A percentile compares a stretch with the other conserved stretches of the same genome.
phyloP scores from a whole-genome alignment of 1,140 invertebrate species.

The Drosophila equinoxialis region DNA sequence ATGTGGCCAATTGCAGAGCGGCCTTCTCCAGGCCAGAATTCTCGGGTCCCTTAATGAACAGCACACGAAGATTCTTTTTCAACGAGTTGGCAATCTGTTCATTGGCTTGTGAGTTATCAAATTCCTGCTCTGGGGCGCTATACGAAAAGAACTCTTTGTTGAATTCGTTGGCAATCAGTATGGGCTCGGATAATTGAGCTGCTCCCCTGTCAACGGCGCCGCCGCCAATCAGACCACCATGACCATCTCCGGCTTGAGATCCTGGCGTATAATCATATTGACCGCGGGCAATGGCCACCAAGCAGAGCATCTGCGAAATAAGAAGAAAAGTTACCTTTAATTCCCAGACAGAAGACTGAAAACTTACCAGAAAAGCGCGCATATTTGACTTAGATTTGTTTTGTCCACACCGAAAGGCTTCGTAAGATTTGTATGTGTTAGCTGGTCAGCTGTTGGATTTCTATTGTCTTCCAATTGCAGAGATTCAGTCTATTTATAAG shows the following conservation, averaged over 20 bases:
- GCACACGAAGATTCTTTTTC: slow-evolving; percentile 92
- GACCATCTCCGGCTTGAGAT: slow-evolving; percentile 40
- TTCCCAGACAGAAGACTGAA: neutral
- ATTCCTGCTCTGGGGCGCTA: slow-evolving; percentile 70
- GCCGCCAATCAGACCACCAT: slow-evolving; percentile 38
- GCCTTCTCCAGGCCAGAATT: slow-evolving; percentile 85
- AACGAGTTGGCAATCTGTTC: slow-evolving; percentile 82
- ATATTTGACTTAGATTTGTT: slow-evolving; percentile 51
- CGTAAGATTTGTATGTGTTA: slow-evolving; percentile 31
- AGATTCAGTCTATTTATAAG: slow-evolving; percentile 55
- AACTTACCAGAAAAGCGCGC: slow-evolving; percentile 70
- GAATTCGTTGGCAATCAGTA: slow-evolving; percentile 53
- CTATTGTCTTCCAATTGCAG: slow-evolving; percentile 56
- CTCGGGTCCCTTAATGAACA: slow-evolving; percentile 91
- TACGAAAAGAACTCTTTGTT: slow-evolving; percentile 74
- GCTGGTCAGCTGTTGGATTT: slow-evolving; percentile 52
- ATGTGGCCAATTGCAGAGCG: slow-evolving; percentile 86
- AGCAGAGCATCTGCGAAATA: slow-evolving; percentile 54
- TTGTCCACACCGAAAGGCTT: slow-evolving; percentile 35
- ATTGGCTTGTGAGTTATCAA: slow-evolving; percentile 46
- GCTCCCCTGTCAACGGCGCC: slow-evolving; percentile 31
- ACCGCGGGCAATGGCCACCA: slow-evolving; percentile 52
- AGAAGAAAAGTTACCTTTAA: neutral
- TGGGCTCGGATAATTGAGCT: slow-evolving; percentile 54
- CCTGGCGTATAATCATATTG: slow-evolving; percentile 65